Evolutionary conservation across 53 echinoderm and acorn worm genomes (phyloP).

Genomic region (Mesocentrotus franciscanus): DNA sequence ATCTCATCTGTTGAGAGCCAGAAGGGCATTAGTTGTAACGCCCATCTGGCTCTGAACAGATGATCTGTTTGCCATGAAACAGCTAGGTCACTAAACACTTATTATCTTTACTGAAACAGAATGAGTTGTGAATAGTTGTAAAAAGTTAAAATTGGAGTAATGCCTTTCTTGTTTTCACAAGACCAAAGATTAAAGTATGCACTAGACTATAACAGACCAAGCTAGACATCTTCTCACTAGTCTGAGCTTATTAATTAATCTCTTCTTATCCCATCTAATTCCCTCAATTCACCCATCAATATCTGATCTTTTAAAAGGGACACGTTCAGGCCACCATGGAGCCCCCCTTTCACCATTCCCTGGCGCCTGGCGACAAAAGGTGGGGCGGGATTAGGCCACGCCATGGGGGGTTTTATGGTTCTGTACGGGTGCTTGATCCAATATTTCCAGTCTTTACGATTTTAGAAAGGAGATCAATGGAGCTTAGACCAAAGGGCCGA

Average conservation of each 20-base stretch:
- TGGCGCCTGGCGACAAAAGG: slow-evolving; percentile 21
- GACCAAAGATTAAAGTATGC: not conserved
- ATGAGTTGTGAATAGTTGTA: not conserved
- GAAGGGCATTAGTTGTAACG: not conserved
- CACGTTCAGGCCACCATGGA: slow-evolving; percentile 13
- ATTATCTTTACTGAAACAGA: not conserved
- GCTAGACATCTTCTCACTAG: not conserved
- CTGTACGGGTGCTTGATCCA: not conserved
- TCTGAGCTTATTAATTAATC: slow-evolving; percentile 52
- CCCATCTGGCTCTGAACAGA: too few species aligned
- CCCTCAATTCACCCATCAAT: not conserved
- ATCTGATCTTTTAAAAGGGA: slow-evolving; percentile 35
- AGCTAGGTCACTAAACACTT: not conserved
- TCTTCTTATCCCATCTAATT: slow-evolving; percentile 18
- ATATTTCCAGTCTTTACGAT: not conserved
- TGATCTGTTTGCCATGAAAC: too few species aligned
- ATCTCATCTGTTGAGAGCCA: not conserved
- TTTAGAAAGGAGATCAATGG: not conserved
- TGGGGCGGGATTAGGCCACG: slow-evolving; percentile 27
- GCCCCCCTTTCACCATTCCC: slow-evolving; percentile 5
- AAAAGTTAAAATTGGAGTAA: not conserved
- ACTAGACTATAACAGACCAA: slow-evolving; percentile 1
- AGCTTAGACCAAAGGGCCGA: slow-evolving; percentile 11
- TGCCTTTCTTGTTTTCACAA: not conserved
- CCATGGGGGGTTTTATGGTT: not conserved